These are phyloP conservation scores for Beris chalybata DNA, from an alignment of 2,888 invertebrate genomes.

Conservation along the genomic window DNA sequence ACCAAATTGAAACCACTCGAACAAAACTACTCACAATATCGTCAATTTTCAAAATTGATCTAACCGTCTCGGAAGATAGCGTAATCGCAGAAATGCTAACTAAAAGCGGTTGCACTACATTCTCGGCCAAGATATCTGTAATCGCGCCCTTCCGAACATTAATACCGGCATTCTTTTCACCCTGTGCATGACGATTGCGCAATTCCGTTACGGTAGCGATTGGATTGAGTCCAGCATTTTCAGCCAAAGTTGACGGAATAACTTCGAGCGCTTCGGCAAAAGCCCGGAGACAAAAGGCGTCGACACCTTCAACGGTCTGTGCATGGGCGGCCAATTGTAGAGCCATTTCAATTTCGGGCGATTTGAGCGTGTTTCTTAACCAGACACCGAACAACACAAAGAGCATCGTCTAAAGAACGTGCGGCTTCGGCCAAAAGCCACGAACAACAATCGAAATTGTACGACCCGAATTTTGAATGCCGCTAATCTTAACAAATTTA, in stretches of 20 bases:
- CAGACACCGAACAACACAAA: slow-evolving; percentile 90
- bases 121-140: slow-evolving; percentile 94
- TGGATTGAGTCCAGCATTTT: slow-evolving; percentile 86
- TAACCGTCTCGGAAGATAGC: slow-evolving; percentile 94
- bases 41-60: slow-evolving; percentile 98
- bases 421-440: slow-evolving; percentile 84
- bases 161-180: slow-evolving; percentile 86
- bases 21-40: slow-evolving; percentile 75
- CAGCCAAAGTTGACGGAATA: slow-evolving; percentile 87
- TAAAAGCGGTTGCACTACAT: slow-evolving; percentile 95
- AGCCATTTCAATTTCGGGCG: slow-evolving; percentile 94
- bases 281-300: slow-evolving; percentile 93
- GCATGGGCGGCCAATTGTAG: slow-evolving; percentile 79
- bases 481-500: slow-evolving; percentile 90
- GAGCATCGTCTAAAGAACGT: slow-evolving; percentile 88
- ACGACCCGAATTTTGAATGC: slow-evolving; percentile 82
- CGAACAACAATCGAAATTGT: slow-evolving; percentile 93
- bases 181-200: slow-evolving; percentile 88
- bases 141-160: slow-evolving; percentile 96
- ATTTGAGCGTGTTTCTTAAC: slow-evolving; percentile 90
- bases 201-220: slow-evolving; percentile 96
- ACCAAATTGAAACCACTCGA: background rate
- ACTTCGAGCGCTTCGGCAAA: slow-evolving; percentile 96
- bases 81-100: slow-evolving; percentile 93
- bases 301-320: slow-evolving; percentile 84